Conservation (phyloP, 2,113 vertebrate species). For the Columba janthina region DNA sequence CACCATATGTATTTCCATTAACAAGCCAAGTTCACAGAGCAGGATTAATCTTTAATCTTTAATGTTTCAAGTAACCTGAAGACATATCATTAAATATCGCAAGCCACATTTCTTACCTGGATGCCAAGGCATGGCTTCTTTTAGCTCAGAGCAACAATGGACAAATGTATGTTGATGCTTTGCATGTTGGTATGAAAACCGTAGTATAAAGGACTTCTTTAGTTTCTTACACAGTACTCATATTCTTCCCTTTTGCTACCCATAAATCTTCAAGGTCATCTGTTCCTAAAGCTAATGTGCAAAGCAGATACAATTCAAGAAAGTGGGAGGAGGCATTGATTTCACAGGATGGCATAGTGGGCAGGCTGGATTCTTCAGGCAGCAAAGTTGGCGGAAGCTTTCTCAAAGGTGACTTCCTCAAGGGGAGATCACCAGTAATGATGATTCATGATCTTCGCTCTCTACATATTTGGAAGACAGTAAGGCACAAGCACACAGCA, state of each 20-base stretch:
- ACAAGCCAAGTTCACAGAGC: neutral
- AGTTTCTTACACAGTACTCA: conserved; percentile 20
- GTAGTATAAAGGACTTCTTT: neutral
- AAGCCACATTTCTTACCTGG: neutral
- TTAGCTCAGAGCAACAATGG: neutral
- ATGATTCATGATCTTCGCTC: neutral
- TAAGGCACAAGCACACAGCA: neutral
- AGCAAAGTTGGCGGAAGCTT: neutral
- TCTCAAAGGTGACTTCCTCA: neutral
- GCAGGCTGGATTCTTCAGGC: conserved; percentile 34
- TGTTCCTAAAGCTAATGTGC: neutral
- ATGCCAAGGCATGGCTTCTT: neutral
- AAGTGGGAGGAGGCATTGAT: conserved; percentile 63
- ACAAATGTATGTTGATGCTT: neutral
- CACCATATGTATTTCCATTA: neutral
- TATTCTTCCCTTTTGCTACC: conserved; percentile 5
- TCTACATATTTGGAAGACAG: neutral
- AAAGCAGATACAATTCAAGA: conserved; percentile 41
- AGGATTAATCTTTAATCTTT: neutral
- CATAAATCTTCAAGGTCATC: conserved; percentile 40
- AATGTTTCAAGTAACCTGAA: neutral
- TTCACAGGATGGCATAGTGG: conserved; percentile 59
- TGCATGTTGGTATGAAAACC: neutral
- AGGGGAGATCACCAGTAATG: neutral
- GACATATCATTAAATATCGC: neutral